Conservation (phyloP, 64 coral and sea anemone genomes). For the Acropora tenuis region DNA sequence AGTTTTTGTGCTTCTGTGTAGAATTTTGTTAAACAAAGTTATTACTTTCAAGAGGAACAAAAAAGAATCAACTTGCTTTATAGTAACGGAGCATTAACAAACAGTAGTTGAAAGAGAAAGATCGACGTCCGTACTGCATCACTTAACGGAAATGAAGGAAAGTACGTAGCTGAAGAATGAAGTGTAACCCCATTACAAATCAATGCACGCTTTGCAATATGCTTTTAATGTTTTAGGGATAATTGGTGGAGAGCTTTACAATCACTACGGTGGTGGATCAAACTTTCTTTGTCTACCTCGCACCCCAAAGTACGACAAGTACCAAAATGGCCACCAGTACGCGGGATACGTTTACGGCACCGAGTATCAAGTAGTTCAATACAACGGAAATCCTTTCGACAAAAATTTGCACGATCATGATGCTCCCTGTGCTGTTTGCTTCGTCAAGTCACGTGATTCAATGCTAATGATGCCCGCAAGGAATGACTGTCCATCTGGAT, state of each 20-base stretch:
- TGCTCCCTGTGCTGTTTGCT: constrained; percentile 38
- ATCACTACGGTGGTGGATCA: constrained; percentile 9
- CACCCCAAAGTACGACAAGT: constrained; percentile 41
- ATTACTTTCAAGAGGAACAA: too few species aligned
- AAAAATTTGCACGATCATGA: constrained; percentile 27
- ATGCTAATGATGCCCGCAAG: constrained; percentile 56
- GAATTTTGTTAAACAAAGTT: too few species aligned
- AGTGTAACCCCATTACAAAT: too few species aligned
- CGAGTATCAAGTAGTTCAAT: too few species aligned
- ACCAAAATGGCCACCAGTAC: not conserved
- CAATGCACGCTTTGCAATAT: too few species aligned
- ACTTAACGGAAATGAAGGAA: too few species aligned
- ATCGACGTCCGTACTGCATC: too few species aligned
- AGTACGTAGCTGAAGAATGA: too few species aligned
- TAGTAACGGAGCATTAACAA: too few species aligned
- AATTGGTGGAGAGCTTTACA: not conserved
- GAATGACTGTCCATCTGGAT: constrained; percentile 61
- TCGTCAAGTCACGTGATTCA: constrained; percentile 27
- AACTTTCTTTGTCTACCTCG: constrained; percentile 42
- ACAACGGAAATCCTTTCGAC: not conserved
- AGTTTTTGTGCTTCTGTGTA: too few species aligned
- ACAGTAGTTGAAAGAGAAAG: too few species aligned
- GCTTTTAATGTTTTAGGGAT: not conserved
- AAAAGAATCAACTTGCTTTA: too few species aligned
- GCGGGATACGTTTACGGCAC: not conserved